phyloP scores from a whole-genome alignment of 2,797 vertebrate species.

The Liasis olivaceus region DNA sequence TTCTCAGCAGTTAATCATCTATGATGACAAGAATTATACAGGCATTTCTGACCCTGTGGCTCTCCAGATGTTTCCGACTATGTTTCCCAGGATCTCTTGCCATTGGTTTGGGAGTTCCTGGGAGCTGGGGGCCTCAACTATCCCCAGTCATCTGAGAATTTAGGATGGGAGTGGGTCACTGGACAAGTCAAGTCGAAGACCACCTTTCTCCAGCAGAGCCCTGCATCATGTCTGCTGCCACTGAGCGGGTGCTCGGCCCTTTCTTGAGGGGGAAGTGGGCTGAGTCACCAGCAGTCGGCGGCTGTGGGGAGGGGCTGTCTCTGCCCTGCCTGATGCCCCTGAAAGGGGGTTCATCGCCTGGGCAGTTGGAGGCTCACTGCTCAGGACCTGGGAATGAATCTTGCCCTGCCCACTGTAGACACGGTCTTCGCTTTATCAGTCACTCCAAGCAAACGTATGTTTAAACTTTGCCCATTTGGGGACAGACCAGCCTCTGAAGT shows the following conservation, averaged over 20 bases:
- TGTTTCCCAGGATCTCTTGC: neutral
- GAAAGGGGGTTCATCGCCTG: neutral
- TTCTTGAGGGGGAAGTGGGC: too few species aligned
- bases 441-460: neutral
- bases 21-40: neutral
- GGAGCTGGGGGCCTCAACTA: neutral
- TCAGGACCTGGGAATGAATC: neutral
- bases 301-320: too few species aligned
- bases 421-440: neutral
- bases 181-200: too few species aligned
- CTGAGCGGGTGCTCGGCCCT: too few species aligned
- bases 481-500: neutral
- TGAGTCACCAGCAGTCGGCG: too few species aligned
- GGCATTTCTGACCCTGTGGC: neutral
- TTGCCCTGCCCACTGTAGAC: neutral
- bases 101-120: neutral
- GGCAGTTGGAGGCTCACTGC: neutral
- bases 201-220: too few species aligned
- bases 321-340: too few species aligned
- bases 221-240: too few species aligned
- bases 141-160: neutral
- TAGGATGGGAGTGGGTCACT: too few species aligned
- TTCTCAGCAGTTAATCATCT: neutral
- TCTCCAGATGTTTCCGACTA: neutral
- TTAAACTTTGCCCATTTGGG: neutral